Evolutionary conservation across 1,140 invertebrate species (phyloP).

Genomic region (Chironomus tepperi): DNA sequence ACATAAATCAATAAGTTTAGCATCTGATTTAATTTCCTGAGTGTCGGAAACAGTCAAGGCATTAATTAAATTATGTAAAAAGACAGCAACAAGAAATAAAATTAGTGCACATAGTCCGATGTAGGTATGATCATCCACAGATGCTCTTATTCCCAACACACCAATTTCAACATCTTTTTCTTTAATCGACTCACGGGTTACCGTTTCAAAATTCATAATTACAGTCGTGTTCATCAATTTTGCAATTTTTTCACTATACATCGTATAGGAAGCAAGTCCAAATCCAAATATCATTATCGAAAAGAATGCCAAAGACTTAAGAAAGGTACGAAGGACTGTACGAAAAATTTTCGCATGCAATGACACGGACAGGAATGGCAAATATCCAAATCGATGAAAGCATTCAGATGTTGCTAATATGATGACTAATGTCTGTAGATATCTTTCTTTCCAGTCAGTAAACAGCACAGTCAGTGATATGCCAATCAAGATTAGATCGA

Average conservation of each 20-base stretch:
- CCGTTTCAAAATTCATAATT: constrained; percentile 39
- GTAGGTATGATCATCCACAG: constrained; percentile 50
- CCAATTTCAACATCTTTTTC: no score
- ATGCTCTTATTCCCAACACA: constrained; percentile 68
- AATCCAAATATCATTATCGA: constrained; percentile 71
- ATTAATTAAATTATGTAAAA: constrained; percentile 70
- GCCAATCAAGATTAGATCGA: constrained; percentile 56
- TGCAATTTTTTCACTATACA: constrained; percentile 46
- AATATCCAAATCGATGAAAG: constrained; percentile 63
- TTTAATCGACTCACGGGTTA: no score
- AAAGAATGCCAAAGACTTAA: constrained; percentile 68
- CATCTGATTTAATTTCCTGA: neutral
- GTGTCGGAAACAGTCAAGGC: constrained; percentile 68
- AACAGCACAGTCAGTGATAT: constrained; percentile 49
- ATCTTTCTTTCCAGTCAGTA: no score
- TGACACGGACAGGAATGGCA: constrained; percentile 55
- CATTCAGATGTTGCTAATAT: constrained; percentile 67
- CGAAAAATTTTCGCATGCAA: constrained; percentile 70
- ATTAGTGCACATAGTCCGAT: constrained; percentile 67
- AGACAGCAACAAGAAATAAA: constrained; percentile 68
- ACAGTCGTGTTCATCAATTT: constrained; percentile 24
- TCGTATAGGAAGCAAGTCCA: constrained; percentile 64
- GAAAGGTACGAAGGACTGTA: constrained; percentile 66
- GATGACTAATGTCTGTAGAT: constrained; percentile 48
- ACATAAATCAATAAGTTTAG: neutral